Conservation (phyloP, 1,140 invertebrate genomes). For the Drosophila lacteicornis region DNA sequence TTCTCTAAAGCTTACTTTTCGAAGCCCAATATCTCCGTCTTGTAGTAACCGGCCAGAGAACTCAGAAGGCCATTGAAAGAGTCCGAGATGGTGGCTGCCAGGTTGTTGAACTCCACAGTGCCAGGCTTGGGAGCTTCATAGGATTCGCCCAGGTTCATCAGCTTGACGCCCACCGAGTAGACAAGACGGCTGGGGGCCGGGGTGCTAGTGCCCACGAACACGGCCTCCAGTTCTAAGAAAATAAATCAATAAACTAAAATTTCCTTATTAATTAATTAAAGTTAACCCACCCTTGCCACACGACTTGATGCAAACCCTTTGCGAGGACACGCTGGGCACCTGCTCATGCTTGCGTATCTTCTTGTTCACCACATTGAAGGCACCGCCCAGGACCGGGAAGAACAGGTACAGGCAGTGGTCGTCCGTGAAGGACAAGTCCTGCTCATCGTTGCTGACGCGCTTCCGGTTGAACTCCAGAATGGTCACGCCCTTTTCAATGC, state of each 20-base stretch:
- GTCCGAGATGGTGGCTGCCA: conserved; percentile 89
- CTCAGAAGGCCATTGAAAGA: conserved; percentile 88
- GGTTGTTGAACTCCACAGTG: conserved; percentile 89
- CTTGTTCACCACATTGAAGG: conserved; percentile 93
- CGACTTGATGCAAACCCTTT: conserved; percentile 93
- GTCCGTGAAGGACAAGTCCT: conserved; percentile 93
- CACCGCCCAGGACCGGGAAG: conserved; percentile 94
- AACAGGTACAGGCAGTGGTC: conserved; percentile 94
- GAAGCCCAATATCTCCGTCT: conserved; percentile 89
- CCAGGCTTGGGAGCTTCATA: conserved; percentile 89
- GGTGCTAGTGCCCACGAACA: conserved; percentile 87
- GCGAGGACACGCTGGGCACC: conserved; percentile 91
- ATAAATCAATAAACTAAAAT: not conserved
- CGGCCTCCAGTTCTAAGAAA: conserved; percentile 83
- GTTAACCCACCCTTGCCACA: conserved; percentile 88
- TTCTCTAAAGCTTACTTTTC: conserved; percentile 87
- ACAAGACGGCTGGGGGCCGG: conserved; percentile 87
- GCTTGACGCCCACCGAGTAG: conserved; percentile 90
- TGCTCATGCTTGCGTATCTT: conserved; percentile 93
- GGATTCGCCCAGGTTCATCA: conserved; percentile 91
- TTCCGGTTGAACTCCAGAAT: conserved; percentile 93
- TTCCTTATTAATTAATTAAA: accelerated
- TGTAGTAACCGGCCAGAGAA: conserved; percentile 90
- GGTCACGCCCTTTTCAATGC: conserved; percentile 90
- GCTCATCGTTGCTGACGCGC: conserved; percentile 91